phyloP scores from a whole-genome alignment of 2,888 invertebrate genomes.

The Plagodis dolabraria region DNA sequence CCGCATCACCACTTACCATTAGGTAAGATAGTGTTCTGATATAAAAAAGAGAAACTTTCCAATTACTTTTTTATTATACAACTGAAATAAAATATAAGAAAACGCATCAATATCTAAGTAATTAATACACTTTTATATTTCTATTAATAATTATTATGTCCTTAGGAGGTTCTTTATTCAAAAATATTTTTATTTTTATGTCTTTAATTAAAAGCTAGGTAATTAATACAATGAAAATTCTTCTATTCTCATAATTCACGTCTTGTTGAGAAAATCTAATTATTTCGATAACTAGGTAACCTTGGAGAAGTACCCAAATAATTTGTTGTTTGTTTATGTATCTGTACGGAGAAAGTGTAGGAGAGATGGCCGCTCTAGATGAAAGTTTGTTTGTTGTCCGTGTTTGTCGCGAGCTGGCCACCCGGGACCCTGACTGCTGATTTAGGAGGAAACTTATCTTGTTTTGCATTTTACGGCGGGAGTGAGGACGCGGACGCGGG shows the following conservation, averaged over 20 bases:
- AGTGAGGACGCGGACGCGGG: slow-evolving; percentile 47
- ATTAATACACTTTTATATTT: no score
- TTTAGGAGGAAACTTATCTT: slow-evolving; percentile 78
- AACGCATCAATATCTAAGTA: neutral
- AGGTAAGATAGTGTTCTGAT: no score
- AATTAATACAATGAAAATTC: no score
- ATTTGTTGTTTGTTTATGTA: slow-evolving; percentile 37
- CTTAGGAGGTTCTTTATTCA: no score
- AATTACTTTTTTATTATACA: neutral
- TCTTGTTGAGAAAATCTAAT: no score
- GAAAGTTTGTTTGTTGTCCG: slow-evolving; percentile 75
- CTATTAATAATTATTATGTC: slow-evolving; percentile 8
- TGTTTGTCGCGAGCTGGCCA: slow-evolving; percentile 58
- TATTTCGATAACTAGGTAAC: slow-evolving; percentile 3
- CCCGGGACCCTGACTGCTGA: slow-evolving; percentile 65
- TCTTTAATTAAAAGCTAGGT: no score
- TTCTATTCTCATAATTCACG: no score
- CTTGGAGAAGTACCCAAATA: slow-evolving; percentile 34
- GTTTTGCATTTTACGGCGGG: slow-evolving; percentile 75
- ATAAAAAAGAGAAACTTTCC: no score
- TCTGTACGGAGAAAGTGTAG: slow-evolving; percentile 49
- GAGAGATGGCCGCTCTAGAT: slow-evolving; percentile 57
- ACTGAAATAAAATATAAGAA: neutral
- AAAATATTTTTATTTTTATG: no score
- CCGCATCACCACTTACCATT: no score